Percentiles rank a stretch among this genome's conserved stretches.
Evolutionary conservation across 2,888 invertebrate genomes (phyloP).

Genomic region (Laothoe populi): DNA sequence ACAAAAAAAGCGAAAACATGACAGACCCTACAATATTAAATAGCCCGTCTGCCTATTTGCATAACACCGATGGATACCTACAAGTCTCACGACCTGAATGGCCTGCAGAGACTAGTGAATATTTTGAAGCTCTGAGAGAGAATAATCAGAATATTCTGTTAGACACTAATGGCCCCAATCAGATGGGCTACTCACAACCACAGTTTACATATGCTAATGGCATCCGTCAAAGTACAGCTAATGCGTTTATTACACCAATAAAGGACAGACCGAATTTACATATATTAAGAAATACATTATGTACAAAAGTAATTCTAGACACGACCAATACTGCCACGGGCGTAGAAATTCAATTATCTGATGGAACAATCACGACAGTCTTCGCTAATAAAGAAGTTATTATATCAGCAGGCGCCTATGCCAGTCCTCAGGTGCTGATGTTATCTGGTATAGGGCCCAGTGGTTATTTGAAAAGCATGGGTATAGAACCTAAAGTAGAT

Average conservation of each 20-base stretch:
- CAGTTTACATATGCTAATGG: constrained; percentile 41
- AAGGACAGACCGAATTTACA: constrained; percentile 46
- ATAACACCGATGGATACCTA: constrained; percentile 49
- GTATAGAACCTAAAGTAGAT: constrained; percentile 46
- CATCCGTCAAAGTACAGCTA: constrained; percentile 49
- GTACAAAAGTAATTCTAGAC: constrained; percentile 47
- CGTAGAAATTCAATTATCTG: constrained; percentile 43
- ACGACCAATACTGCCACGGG: constrained; percentile 45
- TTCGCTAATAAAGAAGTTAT: constrained; percentile 52
- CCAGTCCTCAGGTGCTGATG: constrained; percentile 60
- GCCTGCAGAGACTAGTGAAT: constrained; percentile 54
- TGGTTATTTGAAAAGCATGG: constrained; percentile 46
- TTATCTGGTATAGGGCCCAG: constrained; percentile 59
- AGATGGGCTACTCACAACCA: constrained; percentile 46
- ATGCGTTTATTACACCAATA: constrained; percentile 46
- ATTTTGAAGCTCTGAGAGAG: constrained; percentile 47
- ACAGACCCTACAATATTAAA: constrained; percentile 38
- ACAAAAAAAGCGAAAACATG: constrained; percentile 42
- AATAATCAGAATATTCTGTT: constrained; percentile 46
- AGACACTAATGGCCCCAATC: constrained; percentile 48
- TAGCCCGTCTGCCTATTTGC: constrained; percentile 56
- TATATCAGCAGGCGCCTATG: constrained; percentile 55
- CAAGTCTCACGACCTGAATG: constrained; percentile 53
- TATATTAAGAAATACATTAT: constrained; percentile 49
- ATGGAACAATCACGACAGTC: constrained; percentile 35